Conservation (phyloP, 2,797 vertebrate species). For the Pristis pectinata region DNA sequence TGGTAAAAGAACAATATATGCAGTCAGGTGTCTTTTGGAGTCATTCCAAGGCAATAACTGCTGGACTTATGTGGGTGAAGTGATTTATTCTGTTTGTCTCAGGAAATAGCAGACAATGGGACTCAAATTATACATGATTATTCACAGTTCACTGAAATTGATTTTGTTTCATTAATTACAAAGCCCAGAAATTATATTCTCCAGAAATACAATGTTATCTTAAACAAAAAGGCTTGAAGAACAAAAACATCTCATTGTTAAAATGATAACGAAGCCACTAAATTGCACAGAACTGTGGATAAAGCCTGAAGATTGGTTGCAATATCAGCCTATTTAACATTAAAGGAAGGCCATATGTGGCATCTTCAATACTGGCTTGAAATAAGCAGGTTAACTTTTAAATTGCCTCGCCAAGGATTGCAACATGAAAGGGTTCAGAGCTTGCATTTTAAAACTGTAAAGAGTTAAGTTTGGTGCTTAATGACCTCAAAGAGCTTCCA, state of each 20-base stretch:
- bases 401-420: neutral
- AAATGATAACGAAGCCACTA: neutral
- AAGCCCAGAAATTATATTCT: neutral
- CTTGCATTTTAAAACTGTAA: neutral
- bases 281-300: neutral
- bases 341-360: neutral
- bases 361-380: neutral
- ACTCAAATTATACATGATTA: neutral
- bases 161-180: neutral
- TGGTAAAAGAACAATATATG: neutral
- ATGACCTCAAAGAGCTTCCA: neutral
- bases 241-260: neutral
- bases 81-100: neutral
- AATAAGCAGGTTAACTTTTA: neutral
- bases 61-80: neutral
- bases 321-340: neutral
- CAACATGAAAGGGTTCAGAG: neutral
- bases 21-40: neutral
- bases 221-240: neutral
- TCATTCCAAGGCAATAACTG: neutral
- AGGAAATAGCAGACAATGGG: neutral
- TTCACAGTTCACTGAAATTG: neutral
- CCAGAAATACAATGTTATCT: neutral
- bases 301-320: neutral
- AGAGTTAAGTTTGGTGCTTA: neutral